These are phyloP conservation scores for Petroica traversi DNA, from an alignment of 2,113 vertebrate species.

Conservation along the genomic window DNA sequence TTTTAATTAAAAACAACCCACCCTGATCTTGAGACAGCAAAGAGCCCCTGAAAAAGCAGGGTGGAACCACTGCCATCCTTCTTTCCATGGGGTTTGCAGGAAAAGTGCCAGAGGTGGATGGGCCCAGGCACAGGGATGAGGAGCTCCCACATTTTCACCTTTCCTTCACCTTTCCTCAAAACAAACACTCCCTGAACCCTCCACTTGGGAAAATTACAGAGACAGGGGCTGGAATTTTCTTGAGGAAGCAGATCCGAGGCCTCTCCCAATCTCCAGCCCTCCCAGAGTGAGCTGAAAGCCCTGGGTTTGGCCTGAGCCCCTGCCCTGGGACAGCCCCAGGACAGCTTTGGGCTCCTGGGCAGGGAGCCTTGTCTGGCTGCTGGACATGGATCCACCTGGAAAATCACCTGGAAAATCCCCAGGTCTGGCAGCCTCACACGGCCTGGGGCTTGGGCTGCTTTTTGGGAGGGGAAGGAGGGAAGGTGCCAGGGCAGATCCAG, in stretches of 20 bases:
- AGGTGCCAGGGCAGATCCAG: not conserved
- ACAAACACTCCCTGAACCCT: not conserved
- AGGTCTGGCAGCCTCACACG: accelerated
- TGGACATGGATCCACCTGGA: not conserved
- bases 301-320: accelerated
- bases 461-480: not conserved
- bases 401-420: not conserved
- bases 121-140: not conserved
- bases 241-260: accelerated
- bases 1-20: not conserved
- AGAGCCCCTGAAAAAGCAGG: not conserved
- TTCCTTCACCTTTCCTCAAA: not conserved
- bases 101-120: not conserved
- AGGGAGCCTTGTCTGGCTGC: too few relatives aligned
- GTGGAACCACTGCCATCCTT: not conserved
- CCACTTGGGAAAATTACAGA: accelerated
- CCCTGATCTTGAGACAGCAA: not conserved
- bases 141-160: not conserved
- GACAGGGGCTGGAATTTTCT: accelerated
- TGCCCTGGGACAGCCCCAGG: not conserved
- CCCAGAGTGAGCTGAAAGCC: accelerated
- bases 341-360: not conserved
- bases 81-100: not conserved
- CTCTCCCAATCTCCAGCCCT: accelerated
- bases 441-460: not conserved